Percentiles rank a stretch among this genome's conserved stretches.
Evolutionary conservation across 2,113 vertebrate genomes (phyloP).

Genomic region (Calyptommatus sinebrachiatus): DNA sequence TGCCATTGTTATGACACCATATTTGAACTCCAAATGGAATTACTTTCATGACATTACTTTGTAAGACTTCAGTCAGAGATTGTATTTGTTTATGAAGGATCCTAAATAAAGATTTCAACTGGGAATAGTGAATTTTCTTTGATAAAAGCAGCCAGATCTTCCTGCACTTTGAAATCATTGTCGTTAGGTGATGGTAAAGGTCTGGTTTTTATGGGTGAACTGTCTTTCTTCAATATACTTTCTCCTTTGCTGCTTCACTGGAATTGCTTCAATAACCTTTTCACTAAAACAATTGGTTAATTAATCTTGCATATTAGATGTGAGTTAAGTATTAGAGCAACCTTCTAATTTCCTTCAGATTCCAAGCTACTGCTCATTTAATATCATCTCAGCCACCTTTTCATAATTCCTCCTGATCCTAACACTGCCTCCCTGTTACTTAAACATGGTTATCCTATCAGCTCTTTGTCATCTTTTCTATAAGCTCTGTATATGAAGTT

Average conservation of each 20-base stretch:
- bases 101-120: neutral
- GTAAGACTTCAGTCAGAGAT: neutral
- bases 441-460: neutral
- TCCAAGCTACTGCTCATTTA: slow-evolving; percentile 8
- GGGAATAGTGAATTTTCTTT: neutral
- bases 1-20: too few relatives aligned
- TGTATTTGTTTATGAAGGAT: neutral
- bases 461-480: slow-evolving; percentile 31
- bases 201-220: neutral
- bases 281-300: neutral
- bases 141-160: neutral
- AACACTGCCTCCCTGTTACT: slow-evolving; percentile 17
- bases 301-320: slow-evolving; percentile 30
- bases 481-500: neutral
- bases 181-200: neutral
- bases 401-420: slow-evolving; percentile 31
- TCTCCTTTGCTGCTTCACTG: neutral
- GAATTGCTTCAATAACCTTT: neutral
- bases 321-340: slow-evolving; percentile 1
- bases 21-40: neutral
- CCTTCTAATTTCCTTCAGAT: slow-evolving; percentile 29
- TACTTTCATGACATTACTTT: neutral
- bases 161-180: neutral
- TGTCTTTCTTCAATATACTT: neutral
- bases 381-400: neutral